These are phyloP conservation scores for Cheilosia grossa DNA, from an alignment of 2,888 invertebrate species.

Conservation along the genomic window DNA sequence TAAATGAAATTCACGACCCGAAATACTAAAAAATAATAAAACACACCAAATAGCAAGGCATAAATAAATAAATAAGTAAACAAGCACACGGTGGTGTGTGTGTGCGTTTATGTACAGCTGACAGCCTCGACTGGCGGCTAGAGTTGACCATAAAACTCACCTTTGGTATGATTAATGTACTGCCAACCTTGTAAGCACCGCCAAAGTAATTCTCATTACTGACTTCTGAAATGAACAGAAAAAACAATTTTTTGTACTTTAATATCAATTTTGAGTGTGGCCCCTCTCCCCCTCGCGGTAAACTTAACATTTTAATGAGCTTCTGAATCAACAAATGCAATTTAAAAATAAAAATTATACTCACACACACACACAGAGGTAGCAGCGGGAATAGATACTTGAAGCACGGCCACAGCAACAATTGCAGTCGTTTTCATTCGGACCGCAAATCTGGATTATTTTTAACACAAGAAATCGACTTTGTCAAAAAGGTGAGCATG, in stretches of 20 bases:
- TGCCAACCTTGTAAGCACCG: constrained; percentile 78
- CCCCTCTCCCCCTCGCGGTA: background rate
- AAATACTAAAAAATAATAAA: constrained; percentile 54
- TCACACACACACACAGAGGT: background rate
- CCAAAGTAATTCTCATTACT: constrained; percentile 79
- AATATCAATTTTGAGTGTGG: constrained; percentile 37
- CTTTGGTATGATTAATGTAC: constrained; percentile 78
- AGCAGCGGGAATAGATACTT: constrained; percentile 5
- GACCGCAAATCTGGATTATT: constrained; percentile 38
- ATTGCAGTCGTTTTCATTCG: constrained; percentile 40
- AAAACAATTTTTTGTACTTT: constrained; percentile 20
- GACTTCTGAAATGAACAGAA: constrained; percentile 76
- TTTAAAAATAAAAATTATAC: background rate
- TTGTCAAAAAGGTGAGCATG: constrained; percentile 41
- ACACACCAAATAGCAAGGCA: constrained; percentile 46
- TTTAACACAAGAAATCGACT: constrained; percentile 21
- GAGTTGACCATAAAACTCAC: constrained; percentile 75
- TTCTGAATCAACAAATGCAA: constrained; percentile 48
- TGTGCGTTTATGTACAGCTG: constrained; percentile 7
- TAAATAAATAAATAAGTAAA: constrained; percentile 59
- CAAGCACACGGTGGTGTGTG: background rate
- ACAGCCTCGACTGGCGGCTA: constrained; percentile 61
- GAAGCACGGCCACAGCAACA: constrained; percentile 13
- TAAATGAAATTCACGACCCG: constrained; percentile 69
- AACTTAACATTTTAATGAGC: constrained; percentile 34